phyloP scores from a whole-genome alignment of 1,140 invertebrate genomes.

The Eupristina koningsbergeri region DNA sequence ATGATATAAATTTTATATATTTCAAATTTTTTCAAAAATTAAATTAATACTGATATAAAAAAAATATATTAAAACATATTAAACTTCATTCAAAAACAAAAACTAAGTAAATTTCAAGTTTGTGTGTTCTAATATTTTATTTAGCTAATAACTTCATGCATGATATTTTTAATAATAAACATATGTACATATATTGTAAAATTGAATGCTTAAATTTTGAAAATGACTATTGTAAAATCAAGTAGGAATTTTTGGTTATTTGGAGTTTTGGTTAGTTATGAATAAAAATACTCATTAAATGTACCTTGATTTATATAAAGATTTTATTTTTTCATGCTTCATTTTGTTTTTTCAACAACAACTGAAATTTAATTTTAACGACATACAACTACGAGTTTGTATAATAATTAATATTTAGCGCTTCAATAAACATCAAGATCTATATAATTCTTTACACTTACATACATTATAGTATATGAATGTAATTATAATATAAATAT shows the following conservation, averaged over 20 bases:
- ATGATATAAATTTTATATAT: too few species aligned
- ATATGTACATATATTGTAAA: too few species aligned
- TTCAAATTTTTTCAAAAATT: too few species aligned
- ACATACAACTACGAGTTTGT: constrained; percentile 5
- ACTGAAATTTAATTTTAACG: background rate
- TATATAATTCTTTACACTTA: too few species aligned
- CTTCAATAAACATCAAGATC: background rate
- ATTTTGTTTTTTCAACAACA: constrained; percentile 26
- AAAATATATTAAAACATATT: too few species aligned
- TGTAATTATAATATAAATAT: background rate
- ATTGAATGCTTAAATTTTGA: too few species aligned
- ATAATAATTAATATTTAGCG: constrained; percentile 14
- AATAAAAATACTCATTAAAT: constrained; percentile 44
- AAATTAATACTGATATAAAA: too few species aligned
- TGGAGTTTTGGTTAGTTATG: constrained; percentile 21
- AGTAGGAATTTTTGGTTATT: constrained; percentile 29
- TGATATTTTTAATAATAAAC: background rate
- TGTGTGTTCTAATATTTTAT: too few species aligned
- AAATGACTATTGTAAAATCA: background rate
- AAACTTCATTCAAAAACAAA: too few species aligned
- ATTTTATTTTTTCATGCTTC: constrained; percentile 35
- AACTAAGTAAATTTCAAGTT: too few species aligned
- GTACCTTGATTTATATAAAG: constrained; percentile 31
- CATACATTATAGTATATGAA: background rate
- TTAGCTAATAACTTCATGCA: too few species aligned